These are phyloP conservation scores for Platynereis dumerilii DNA, from an alignment of 2,888 invertebrate species.

Conservation along the genomic window DNA sequence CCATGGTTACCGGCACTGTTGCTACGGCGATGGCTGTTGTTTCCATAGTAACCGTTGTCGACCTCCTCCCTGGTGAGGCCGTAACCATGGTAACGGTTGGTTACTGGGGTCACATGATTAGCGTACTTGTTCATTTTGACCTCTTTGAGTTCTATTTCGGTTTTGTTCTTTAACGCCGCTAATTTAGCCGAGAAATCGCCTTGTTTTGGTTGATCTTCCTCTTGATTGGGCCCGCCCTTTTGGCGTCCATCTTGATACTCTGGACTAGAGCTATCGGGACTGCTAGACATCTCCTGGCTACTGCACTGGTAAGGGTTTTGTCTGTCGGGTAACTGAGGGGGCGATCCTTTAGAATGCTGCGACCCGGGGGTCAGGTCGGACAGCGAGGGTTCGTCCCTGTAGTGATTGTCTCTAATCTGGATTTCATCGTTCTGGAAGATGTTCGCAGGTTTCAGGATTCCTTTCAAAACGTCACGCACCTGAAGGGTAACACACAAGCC, in stretches of 20 bases:
- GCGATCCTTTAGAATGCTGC: background rate
- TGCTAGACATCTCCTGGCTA: constrained; percentile 6
- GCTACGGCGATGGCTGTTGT: constrained; percentile 12
- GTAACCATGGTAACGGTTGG: too few relatives aligned
- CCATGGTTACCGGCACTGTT: constrained; percentile 20
- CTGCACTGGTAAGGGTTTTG: background rate
- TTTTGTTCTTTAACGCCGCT: background rate
- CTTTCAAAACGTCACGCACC: constrained; percentile 61
- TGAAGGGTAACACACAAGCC: constrained; percentile 30
- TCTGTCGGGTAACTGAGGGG: constrained; percentile 1
- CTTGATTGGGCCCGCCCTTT: background rate
- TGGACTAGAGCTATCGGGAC: constrained; percentile 24
- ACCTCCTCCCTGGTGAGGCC: too few relatives aligned
- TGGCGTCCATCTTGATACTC: constrained; percentile 13
- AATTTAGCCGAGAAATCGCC: background rate
- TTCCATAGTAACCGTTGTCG: background rate
- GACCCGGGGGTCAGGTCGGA: constrained; percentile 15
- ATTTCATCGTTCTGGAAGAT: constrained; percentile 50
- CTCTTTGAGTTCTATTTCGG: constrained; percentile 6
- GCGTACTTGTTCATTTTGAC: constrained; percentile 8
- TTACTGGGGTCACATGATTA: background rate
- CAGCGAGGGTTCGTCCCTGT: constrained; percentile 31
- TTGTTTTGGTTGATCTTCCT: background rate
- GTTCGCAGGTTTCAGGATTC: constrained; percentile 52
- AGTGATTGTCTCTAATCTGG: constrained; percentile 47